Evolutionary conservation across 30 jellyfish, hydroid and myxozoan species (phyloP).

Genomic region (Turritopsis dohrnii): DNA sequence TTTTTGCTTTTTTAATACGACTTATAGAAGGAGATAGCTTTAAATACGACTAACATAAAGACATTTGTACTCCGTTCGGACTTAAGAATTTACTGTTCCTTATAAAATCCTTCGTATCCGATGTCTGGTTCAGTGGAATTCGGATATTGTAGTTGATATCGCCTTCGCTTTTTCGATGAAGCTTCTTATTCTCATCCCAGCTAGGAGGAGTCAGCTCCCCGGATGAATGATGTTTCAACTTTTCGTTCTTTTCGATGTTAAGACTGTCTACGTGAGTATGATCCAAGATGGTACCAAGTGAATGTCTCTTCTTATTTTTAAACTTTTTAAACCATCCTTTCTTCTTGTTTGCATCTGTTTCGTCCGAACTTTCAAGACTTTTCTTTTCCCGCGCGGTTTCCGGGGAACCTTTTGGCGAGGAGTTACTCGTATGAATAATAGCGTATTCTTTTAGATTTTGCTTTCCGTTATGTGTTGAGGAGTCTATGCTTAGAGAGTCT

Average conservation of each 20-base stretch:
- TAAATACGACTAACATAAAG: slow-evolving; percentile 3
- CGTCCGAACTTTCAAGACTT: slow-evolving; percentile 16
- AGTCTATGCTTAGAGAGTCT: slow-evolving; percentile 24
- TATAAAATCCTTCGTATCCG: background rate
- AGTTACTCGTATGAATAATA: background rate
- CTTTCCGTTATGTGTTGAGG: background rate
- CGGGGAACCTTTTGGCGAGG: slow-evolving; percentile 17
- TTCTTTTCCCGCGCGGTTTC: background rate
- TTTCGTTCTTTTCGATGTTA: background rate
- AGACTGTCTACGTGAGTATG: background rate
- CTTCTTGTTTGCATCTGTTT: background rate
- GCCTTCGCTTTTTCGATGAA: slow-evolving; percentile 20
- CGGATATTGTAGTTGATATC: slow-evolving; percentile 11
- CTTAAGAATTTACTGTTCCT: background rate
- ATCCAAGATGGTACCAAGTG: background rate
- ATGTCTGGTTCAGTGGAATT: background rate
- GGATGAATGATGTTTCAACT: background rate
- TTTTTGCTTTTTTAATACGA: no score
- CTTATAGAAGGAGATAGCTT: no score
- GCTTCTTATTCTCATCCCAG: background rate
- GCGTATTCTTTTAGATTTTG: background rate
- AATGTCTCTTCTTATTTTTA: slow-evolving; percentile 1
- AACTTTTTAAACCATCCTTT: slow-evolving; percentile 13
- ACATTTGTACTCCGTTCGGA: slow-evolving; percentile 18
- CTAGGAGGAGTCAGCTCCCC: background rate